Percentiles rank a stretch among this genome's conserved stretches.
Conservation (phyloP, 2,113 vertebrate species). For the Ammodytes marinus region DNA sequence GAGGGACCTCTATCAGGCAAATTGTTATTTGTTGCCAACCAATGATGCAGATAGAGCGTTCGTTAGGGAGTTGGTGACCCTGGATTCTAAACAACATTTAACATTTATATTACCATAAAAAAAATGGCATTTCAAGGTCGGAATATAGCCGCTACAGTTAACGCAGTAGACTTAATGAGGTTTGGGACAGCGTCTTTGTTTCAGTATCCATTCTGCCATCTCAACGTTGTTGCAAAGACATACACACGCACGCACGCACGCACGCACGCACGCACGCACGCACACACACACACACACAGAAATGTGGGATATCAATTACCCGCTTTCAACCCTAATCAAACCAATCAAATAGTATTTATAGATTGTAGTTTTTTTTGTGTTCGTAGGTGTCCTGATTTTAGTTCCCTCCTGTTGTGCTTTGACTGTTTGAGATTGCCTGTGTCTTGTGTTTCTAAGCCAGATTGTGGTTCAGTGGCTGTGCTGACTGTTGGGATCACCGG, state of each 20-base stretch:
- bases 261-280: not conserved
- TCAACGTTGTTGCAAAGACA: not conserved
- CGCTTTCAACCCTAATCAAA: not conserved
- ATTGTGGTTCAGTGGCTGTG: not conserved
- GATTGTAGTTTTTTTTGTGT: not conserved
- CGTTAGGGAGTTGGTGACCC: not conserved
- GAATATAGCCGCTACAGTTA: not conserved
- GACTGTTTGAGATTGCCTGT: not conserved
- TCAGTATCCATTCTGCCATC: not conserved
- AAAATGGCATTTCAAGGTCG: not conserved
- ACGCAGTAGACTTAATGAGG: not conserved
- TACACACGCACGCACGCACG: not conserved
- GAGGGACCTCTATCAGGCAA: slow-evolving; percentile 16
- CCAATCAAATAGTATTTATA: not conserved
- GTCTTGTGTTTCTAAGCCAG: not conserved
- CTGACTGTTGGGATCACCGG: not conserved
- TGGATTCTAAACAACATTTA: slow-evolving; percentile 7
- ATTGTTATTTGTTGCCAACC: slow-evolving; percentile 3
- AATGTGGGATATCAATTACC: no score
- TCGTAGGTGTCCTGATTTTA: not conserved
- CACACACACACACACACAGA: not conserved
- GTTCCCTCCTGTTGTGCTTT: not conserved
- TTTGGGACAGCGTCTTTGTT: not conserved
- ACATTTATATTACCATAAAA: not conserved
- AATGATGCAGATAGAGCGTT: not conserved